Base-by-base conservation (phyloP, 2,113 vertebrate species). In the Caloenas nicobarica region DNA sequence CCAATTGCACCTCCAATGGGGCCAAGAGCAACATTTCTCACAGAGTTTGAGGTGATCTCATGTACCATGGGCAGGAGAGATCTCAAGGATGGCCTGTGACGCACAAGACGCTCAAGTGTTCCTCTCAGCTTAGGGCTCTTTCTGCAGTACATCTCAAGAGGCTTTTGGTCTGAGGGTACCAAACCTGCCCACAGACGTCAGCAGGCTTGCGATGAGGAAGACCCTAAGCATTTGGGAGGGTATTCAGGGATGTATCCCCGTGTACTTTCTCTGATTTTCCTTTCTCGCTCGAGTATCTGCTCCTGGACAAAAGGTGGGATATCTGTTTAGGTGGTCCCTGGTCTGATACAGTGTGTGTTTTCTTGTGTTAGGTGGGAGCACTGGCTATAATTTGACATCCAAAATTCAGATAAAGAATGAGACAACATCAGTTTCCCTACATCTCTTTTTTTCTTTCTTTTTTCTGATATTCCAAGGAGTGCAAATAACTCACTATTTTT, bases 21-120 rank as follows among this genome's bases (percentile, higher is more conserved):
- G 33, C 6, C 58, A 48, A 65, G 36, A 81, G 5, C 36, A 70
- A n/a, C n/a, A 61, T 40, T 89, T 48, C 65, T 73, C 40, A 66
- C 11, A 15, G 0, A 89, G n/a, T 4, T 56, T 53, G 48, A 51
- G 28, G 34, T 0, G 0, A 65, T 4, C 9, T 81, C 69, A 38
- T 34, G 21, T 71, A 12, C 58, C 1, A 0, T 11, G 51, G 60
- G 40, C 29, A 24, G 11, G 18, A 79, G 40, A 38, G 7, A 9
- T 73, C 34, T 81, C 85, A 0, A 1, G 33, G 21, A 33, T 12
- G 28, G 6, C 21, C 58, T 34, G 50, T 2, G 8, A 44, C 50
- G 54, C 18, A 13, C 11, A 33, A 60, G 64, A 68, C 29, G 22
- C 13, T 40, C 42, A 51, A 28, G 11, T 13, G 6, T 2, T 44